These are phyloP conservation scores for Ormyrus labotus DNA, from an alignment of 2,888 invertebrate species.

Conservation along the genomic window DNA sequence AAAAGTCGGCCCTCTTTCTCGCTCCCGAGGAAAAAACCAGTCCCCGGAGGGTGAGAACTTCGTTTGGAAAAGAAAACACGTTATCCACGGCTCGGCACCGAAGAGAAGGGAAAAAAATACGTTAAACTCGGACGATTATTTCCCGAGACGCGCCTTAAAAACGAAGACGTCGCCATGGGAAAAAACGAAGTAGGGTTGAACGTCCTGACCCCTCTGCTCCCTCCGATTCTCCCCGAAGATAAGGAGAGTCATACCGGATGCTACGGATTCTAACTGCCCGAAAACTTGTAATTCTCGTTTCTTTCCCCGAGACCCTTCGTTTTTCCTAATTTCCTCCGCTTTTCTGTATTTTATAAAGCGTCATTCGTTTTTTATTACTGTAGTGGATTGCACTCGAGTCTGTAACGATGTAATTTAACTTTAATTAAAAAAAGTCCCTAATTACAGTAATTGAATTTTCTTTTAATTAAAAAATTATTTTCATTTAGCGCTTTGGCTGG, in stretches of 20 bases:
- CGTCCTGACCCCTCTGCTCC: neutral
- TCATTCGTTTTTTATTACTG: too few relatives aligned
- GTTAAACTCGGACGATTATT: conserved; percentile 23
- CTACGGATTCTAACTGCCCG: conserved; percentile 23
- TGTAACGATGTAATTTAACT: too few relatives aligned
- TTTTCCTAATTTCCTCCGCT: neutral
- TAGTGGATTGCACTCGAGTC: too few relatives aligned
- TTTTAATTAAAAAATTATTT: too few relatives aligned
- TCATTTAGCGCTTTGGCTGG: too few relatives aligned
- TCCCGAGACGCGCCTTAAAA: conserved; percentile 3
- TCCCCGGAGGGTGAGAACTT: neutral
- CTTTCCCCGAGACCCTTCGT: neutral
- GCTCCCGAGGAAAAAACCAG: neutral
- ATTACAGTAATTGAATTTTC: too few relatives aligned
- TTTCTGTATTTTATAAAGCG: neutral
- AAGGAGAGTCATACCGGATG: conserved; percentile 52
- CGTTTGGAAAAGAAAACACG: neutral
- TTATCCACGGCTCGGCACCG: neutral
- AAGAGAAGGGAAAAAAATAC: conserved; percentile 23
- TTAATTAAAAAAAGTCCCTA: too few relatives aligned
- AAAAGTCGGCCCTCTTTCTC: neutral
- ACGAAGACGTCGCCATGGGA: neutral
- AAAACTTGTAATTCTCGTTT: neutral
- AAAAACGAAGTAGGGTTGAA: conserved; percentile 20
- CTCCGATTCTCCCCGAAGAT: conserved; percentile 35